phyloP scores from a whole-genome alignment of 2,888 invertebrate species.

The Coleophora flavipennella region DNA sequence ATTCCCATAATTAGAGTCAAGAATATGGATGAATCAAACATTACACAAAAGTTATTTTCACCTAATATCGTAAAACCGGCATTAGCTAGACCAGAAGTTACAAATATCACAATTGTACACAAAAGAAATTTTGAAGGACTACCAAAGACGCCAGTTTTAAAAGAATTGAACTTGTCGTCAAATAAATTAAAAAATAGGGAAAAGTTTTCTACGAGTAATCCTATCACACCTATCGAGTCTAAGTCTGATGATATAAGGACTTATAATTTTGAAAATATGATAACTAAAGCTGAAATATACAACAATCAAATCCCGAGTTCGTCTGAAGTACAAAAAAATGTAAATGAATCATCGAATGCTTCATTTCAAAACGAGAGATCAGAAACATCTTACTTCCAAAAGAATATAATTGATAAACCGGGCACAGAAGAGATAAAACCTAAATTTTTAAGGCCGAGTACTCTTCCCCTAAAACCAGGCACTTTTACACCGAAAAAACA shows the following conservation, averaged over 20 bases:
- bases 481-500: conserved; percentile 86
- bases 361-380: conserved; percentile 51
- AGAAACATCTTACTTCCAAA: conserved; percentile 65
- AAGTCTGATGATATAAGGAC: conserved; percentile 51
- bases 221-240: conserved; percentile 31
- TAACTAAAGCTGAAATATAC: conserved; percentile 66
- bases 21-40: conserved; percentile 47
- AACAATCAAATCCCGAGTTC: conserved; percentile 59
- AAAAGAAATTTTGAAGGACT: conserved; percentile 50
- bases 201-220: conserved; percentile 21
- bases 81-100: conserved; percentile 35
- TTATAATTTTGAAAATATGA: conserved; percentile 66
- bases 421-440: conserved; percentile 59
- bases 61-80: conserved; percentile 31
- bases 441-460: conserved; percentile 86
- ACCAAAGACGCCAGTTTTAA: conserved; percentile 41
- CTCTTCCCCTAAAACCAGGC: conserved; percentile 87
- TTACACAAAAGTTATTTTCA: conserved; percentile 29
- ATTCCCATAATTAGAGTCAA: conserved; percentile 56
- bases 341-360: conserved; percentile 32
- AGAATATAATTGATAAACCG: conserved; percentile 40
- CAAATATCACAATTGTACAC: conserved; percentile 10
- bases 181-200: conserved; percentile 44
- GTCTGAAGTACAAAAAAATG: conserved; percentile 50
- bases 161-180: conserved; percentile 36